Conservation (phyloP, 2,888 invertebrate species). For the Iselma pallidipennis region DNA sequence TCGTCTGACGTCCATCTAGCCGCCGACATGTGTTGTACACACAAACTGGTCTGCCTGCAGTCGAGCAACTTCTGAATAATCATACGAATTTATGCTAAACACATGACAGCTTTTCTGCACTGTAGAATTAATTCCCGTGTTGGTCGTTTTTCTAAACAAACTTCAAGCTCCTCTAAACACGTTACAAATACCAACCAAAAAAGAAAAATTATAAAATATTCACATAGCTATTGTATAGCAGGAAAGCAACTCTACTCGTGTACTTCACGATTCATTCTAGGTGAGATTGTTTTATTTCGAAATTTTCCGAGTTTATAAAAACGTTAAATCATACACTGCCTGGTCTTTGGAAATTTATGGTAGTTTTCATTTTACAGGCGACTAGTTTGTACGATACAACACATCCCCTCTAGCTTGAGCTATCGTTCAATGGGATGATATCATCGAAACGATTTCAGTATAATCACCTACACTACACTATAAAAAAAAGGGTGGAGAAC, state of each 20-base stretch:
- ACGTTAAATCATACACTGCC: not conserved
- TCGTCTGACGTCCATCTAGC: not conserved
- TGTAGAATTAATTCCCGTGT: not conserved
- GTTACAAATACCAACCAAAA: not conserved
- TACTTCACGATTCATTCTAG: not conserved
- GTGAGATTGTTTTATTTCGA: not conserved
- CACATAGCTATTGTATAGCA: too few species aligned
- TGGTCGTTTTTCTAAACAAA: not conserved
- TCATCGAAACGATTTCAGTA: not conserved
- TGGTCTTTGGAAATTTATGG: slow-evolving; percentile 2
- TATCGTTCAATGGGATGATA: not conserved
- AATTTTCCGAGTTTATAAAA: not conserved
- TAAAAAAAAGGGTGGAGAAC: not conserved
- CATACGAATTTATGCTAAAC: not conserved
- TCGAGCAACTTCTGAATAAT: not conserved
- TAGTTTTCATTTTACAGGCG: slow-evolving; percentile 5
- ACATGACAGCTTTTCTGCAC: not conserved
- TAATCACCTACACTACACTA: not conserved
- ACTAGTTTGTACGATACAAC: not conserved
- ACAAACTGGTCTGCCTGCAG: not conserved
- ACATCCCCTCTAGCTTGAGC: not conserved
- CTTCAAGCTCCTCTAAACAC: not conserved
- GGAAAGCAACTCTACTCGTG: too few species aligned
- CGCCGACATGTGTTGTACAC: too few species aligned
- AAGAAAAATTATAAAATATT: not conserved